phyloP scores from a whole-genome alignment of 2,888 invertebrate species.

The Galeruca laticollis region DNA sequence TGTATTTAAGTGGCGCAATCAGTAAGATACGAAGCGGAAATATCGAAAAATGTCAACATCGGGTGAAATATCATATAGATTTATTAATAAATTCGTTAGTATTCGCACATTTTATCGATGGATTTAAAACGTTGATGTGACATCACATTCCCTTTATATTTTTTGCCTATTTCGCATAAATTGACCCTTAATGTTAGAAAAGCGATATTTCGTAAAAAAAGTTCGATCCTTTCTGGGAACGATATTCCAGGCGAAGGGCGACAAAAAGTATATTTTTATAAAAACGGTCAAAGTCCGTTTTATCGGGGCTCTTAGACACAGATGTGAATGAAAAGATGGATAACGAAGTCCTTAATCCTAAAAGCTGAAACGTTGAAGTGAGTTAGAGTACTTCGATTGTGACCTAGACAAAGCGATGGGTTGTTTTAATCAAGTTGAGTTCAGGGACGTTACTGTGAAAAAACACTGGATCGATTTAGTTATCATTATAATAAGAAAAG shows the following conservation, averaged over 20 bases:
- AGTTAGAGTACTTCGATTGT: not conserved
- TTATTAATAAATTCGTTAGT: too few relatives aligned
- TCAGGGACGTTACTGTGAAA: too few relatives aligned
- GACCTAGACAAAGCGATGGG: not conserved
- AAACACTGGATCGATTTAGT: too few relatives aligned
- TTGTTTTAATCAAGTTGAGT: too few relatives aligned
- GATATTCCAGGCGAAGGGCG: not conserved
- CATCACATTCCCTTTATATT: slow-evolving; percentile 9
- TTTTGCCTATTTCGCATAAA: slow-evolving; percentile 27
- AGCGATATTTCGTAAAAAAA: not conserved
- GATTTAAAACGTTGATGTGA: not conserved
- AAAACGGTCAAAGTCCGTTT: slow-evolving; percentile 27
- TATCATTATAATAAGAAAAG: too few relatives aligned
- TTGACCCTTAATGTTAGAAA: slow-evolving; percentile 9
- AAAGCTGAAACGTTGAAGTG: slow-evolving; percentile 21
- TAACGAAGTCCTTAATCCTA: slow-evolving; percentile 27
- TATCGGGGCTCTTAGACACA: slow-evolving; percentile 42
- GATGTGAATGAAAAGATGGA: slow-evolving; percentile 49
- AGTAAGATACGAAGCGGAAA: too few relatives aligned
- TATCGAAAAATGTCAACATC: too few relatives aligned
- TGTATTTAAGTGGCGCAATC: too few relatives aligned
- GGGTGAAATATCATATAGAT: too few relatives aligned
- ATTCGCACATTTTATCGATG: too few relatives aligned
- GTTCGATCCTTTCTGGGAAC: slow-evolving; percentile 13
- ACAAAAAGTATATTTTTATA: slow-evolving; percentile 28